A percentile compares a stretch with the other conserved stretches of the same genome.
These are phyloP conservation scores for Paratrypauchen microcephalus DNA, from an alignment of 2,797 vertebrate genomes.

Conservation along the genomic window DNA sequence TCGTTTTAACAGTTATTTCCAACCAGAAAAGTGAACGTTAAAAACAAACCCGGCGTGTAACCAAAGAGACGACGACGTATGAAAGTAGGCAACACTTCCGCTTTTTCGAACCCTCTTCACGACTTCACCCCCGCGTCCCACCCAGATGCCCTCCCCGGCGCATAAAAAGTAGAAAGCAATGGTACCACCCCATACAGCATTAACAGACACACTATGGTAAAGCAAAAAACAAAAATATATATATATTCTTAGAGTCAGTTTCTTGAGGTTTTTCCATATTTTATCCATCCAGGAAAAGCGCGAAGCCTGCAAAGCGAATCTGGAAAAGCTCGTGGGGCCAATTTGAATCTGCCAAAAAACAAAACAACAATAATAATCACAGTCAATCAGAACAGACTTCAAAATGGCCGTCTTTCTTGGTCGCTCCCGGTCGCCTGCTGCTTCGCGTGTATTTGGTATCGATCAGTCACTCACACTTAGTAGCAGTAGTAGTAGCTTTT, in stretches of 20 bases:
- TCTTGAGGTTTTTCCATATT: conserved; percentile 77
- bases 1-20: conserved; percentile 76
- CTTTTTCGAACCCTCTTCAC: conserved; percentile 3
- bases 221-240: conserved; percentile 68
- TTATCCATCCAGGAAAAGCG: conserved; percentile 66
- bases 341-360: conserved; percentile 52
- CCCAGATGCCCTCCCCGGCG: conserved; percentile 11
- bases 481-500: conserved; percentile 72
- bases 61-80: conserved; percentile 66
- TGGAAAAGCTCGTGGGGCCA: conserved; percentile 10
- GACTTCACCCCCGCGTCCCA: background rate
- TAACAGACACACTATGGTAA: conserved; percentile 73
- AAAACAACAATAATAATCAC: conserved; percentile 63
- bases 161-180: conserved; percentile 73
- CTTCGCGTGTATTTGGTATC: conserved; percentile 73
- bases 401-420: conserved; percentile 42
- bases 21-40: conserved; percentile 46
- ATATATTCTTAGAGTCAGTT: conserved; percentile 75
- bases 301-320: conserved; percentile 40
- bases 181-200: conserved; percentile 71
- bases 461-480: conserved; percentile 66
- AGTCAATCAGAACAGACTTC: conserved; percentile 65
- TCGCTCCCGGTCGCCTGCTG: conserved; percentile 40
- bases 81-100: conserved; percentile 63
- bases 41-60: conserved; percentile 61